phyloP scores from a whole-genome alignment of 1,140 invertebrate genomes.

The Drosophila athabasca region DNA sequence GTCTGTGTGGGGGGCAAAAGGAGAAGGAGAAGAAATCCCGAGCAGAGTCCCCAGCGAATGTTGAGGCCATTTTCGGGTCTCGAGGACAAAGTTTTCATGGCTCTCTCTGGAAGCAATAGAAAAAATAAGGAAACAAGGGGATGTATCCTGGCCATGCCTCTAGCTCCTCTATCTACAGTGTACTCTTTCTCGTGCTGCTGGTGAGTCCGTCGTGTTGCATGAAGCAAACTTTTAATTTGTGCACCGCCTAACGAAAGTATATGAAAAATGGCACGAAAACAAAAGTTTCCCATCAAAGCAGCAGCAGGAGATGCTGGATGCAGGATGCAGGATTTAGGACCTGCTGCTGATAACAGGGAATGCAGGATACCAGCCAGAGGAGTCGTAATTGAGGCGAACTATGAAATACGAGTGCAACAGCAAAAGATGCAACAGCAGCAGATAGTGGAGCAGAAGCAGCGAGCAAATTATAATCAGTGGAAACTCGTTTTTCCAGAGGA shows the following conservation, averaged over 20 bases:
- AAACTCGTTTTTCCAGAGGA: background rate
- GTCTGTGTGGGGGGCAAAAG: constrained; percentile 19
- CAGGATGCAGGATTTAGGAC: constrained; percentile 5
- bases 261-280: constrained; percentile 62
- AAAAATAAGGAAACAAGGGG: constrained; percentile 23
- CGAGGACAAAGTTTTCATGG: constrained; percentile 33
- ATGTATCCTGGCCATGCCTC: constrained; percentile 1
- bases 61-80: background rate
- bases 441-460: background rate
- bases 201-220: background rate
- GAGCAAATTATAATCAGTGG: constrained; percentile 45
- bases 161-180: background rate
- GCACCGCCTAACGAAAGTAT: constrained; percentile 53
- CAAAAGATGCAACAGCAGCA: constrained; percentile 32
- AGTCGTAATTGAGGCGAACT: constrained; percentile 53
- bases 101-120: constrained; percentile 27
- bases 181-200: no score
- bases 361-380: background rate
- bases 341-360: background rate
- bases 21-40: background rate
- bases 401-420: constrained; percentile 50
- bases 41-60: no score
- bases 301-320: constrained; percentile 10
- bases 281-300: constrained; percentile 43
- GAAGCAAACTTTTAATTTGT: constrained; percentile 57